Base-by-base conservation (phyloP, 2,888 invertebrate genomes). In the Exephanes ischioxanthus region DNA sequence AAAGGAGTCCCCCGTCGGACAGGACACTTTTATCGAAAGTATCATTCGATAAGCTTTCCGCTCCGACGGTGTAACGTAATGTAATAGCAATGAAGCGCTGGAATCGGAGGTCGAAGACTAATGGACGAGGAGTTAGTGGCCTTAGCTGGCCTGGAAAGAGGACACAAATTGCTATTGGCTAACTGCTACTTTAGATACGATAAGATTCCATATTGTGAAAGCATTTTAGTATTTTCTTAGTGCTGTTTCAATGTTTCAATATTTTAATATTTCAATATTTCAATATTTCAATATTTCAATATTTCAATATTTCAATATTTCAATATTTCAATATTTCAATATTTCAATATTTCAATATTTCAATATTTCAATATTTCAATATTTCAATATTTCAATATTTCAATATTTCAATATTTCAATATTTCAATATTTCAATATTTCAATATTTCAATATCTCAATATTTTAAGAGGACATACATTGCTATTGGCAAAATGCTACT, bases 21-120 rank as follows among this genome's bases (percentile, higher is more conserved):
- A 58, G 22, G 22, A 22, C 22, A 26, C 11, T 72, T 41, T 19
- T 72, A 19, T 72, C 55, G 37, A 58, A 71, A n/a, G 33, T 19
- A 71, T 70, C 70, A 26, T 16, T 19, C 72, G 22, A 72, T 55
- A 41, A 72, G 55, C 72, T 5, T 55, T 26, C 4, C 55, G 30
- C 51, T 41, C 5, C 22, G 19, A 30, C 55, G 72, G 55, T 55
- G 72, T 72, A 41, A 9, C 33, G 55, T 37, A 41, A 4, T 41
- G 16, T 37, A 22, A 33, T 41, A 9, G 55, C 55, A 48, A 61
- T 45, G 48, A 61, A 71, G 9, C 19, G 73, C 9, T 45, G 3
- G 73, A 73, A 41, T 73, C n/a, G 14, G 30, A 61, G 26, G 41
- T 73, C 61, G 45, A 6, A 16, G 61, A 61, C 61, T 73, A 30